Base-by-base conservation (phyloP, 2,113 vertebrate genomes). In the Columbina picui region DNA sequence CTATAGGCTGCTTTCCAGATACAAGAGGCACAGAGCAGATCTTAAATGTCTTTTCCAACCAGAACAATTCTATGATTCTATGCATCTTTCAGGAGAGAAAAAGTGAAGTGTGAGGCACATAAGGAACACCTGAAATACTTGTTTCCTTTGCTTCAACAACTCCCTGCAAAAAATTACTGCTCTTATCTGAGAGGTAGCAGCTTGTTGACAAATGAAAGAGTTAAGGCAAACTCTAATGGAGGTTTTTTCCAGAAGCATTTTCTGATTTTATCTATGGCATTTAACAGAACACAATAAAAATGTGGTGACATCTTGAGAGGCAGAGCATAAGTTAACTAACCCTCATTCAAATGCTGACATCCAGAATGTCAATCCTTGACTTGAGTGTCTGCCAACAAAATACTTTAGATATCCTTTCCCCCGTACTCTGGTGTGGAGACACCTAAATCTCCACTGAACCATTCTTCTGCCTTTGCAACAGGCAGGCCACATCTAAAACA, bases 81-180 rank as follows among this genome's bases (percentile, higher is more conserved):
- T 49, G 80, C 65, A 74, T 63, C 34, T 68, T 96, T 92, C 50
- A 87, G 53, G 73, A 94, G 71, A 90, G 68, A 80, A 95, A 93
- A 78, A 57, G 20, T 71, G 41, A 95, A 86, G 29, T 47, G 39
- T 74, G 75, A 93, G 39, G 36, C 67, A 83, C 76, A 89, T 95
- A 36, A 80, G 47, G 55, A 89, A 82, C 84, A 92, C 49, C 75
- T 82, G 69, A 93, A 96, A 90, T 94, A 94, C 68, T 82, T 92
- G 55, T 57, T 91, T 90, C 27, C 67, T 92, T 93, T 81, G 41
- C 55, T 92, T 94, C 86, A 91, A 22, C 50, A 79, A 45, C 29
- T 64, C 45, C 50, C 39, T 80, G 49, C 6, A 87, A 85, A 91
- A 57, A 89, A 87, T 2, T 38, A 16, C 67, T 90, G 32, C 59